Percentiles rank a stretch among this genome's conserved stretches.
These are phyloP conservation scores for Liolophura sinensis DNA, from an alignment of 1,140 invertebrate genomes.

Conservation along the genomic window DNA sequence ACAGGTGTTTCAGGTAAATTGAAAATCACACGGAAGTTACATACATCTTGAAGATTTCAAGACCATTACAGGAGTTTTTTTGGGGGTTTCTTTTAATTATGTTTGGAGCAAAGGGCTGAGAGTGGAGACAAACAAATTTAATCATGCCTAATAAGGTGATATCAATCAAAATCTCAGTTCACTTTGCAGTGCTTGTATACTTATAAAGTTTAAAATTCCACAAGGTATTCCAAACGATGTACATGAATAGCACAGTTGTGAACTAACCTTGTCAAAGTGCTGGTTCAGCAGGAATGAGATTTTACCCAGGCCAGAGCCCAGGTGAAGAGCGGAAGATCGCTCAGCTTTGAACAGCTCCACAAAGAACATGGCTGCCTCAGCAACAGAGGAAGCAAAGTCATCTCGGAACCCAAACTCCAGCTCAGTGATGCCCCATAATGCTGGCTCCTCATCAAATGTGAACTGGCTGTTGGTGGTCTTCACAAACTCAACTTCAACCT, in stretches of 20 bases:
- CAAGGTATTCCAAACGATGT: neutral
- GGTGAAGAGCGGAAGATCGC: conserved; percentile 28
- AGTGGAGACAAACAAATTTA: too few relatives aligned
- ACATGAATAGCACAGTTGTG: neutral
- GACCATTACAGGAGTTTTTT: neutral
- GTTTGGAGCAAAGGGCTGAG: too few relatives aligned
- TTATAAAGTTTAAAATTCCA: neutral
- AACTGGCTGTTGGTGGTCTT: conserved; percentile 39
- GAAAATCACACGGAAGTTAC: neutral
- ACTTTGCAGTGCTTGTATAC: neutral
- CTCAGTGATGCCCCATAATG: conserved; percentile 42
- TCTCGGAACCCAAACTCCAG: conserved; percentile 50
- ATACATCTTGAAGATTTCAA: neutral
- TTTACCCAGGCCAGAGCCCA: conserved; percentile 41
- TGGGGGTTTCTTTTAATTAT: too few relatives aligned
- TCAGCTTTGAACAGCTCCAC: conserved; percentile 16
- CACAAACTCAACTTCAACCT: conserved; percentile 16
- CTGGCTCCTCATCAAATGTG: conserved; percentile 26
- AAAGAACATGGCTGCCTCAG: conserved; percentile 26
- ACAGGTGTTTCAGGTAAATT: neutral
- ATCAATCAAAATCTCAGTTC: neutral
- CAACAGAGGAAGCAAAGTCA: conserved; percentile 29
- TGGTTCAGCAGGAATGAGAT: conserved; percentile 39
- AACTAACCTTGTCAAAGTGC: conserved; percentile 39
- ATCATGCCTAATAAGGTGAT: too few relatives aligned